Evolutionary conservation across 64 coral and sea anemone genomes (phyloP), one percentile per base, ranked within the genome.

Genomic region (Stichodactyla helianthus): DNA sequence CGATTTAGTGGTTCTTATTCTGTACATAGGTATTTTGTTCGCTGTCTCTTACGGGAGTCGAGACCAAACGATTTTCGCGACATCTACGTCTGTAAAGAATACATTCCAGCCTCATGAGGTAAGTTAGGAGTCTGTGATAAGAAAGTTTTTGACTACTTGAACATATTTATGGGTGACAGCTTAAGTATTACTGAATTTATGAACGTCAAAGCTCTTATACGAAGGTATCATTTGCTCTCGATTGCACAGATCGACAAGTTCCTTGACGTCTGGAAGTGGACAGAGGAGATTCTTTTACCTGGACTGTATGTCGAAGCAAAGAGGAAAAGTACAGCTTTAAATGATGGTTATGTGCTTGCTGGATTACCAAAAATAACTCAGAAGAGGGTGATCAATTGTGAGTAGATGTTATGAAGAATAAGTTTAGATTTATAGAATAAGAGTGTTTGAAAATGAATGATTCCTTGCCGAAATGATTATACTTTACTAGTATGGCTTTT

Each of bases 301-400:
- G 82, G 59, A 27, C n/a, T 89, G 5, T 89, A 83, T 52, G 20
- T 54, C 60, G 88, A 89, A 10, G 53, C 8, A 16, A 89, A 70
- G 51, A 79, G 57, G 19, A 65, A 65, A n/a, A 65, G 62, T 6
- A n/a, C 5, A 8, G 18, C 20, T 6, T 18, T 22, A 65, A 65
- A 31, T 14, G 20, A 16, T 50, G 77, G 50, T 79, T 79, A 79
- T 25, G 77, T 79, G 10, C 77, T 50, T 59, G 53, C 14, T 5
- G 52, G 7, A 3, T 26, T 89, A 17, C 64, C 79, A 17, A 89
- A 82, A 54, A 22, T 81, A 20, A 89, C 87, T 17, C 60, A 79
- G 18, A 79, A 79, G 50, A 79, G 89, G 50, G 89, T 90, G 15
- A 90, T 44, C 12, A 85, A 79, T 51, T 82, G 89, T 90, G 28